Conservation (phyloP, 2,888 invertebrate species). For the Drosophila paucipuncta region DNA sequence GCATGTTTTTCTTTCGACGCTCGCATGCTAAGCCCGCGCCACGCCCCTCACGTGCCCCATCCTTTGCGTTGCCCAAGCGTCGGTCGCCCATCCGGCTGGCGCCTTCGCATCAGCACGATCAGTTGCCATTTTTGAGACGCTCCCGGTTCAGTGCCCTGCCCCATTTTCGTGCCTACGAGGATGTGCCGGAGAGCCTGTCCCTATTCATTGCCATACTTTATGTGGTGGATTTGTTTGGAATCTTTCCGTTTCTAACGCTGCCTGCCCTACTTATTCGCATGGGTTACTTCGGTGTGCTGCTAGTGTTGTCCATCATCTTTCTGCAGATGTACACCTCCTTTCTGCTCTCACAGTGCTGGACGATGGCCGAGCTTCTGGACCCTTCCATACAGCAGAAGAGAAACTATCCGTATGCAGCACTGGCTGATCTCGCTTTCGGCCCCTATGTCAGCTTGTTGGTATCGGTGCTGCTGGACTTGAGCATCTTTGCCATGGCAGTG, state of each 20-base stretch:
- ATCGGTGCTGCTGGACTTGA: constrained; percentile 90
- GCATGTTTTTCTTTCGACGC: constrained; percentile 74
- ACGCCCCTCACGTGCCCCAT: constrained; percentile 69
- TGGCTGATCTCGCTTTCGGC: constrained; percentile 93
- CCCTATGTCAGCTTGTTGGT: constrained; percentile 87
- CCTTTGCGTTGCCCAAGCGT: constrained; percentile 69
- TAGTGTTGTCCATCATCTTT: constrained; percentile 89
- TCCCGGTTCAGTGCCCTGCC: constrained; percentile 83
- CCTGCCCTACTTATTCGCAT: constrained; percentile 91
- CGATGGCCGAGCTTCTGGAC: constrained; percentile 90
- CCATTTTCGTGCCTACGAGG: constrained; percentile 74
- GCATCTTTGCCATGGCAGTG: constrained; percentile 91
- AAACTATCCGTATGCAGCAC: constrained; percentile 93
- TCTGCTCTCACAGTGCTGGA: constrained; percentile 93
- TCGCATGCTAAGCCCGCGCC: constrained; percentile 58
- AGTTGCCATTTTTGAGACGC: constrained; percentile 82
- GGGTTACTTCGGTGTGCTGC: constrained; percentile 90
- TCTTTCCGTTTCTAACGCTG: constrained; percentile 92
- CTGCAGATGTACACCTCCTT: constrained; percentile 93
- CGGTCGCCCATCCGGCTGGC: constrained; percentile 58
- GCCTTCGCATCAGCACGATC: constrained; percentile 80
- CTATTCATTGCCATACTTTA: constrained; percentile 90
- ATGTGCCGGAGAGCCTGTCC: constrained; percentile 86
- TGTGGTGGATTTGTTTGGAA: constrained; percentile 93
- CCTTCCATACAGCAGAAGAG: constrained; percentile 88